Conservation (phyloP, 1,140 invertebrate species). For the Tetramorium alpestre region DNA sequence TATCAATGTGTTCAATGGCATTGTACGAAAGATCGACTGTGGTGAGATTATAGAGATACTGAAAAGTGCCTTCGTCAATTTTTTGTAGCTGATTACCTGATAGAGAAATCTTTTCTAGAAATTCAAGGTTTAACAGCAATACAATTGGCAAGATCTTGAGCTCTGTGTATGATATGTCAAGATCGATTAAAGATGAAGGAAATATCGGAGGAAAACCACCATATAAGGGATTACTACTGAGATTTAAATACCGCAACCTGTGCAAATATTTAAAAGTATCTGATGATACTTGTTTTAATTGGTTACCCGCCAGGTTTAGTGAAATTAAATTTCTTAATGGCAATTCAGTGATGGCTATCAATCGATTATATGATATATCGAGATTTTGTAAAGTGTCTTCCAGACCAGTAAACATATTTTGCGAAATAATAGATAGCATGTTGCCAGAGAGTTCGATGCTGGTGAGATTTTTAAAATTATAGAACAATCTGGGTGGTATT, state of each 20-base stretch:
- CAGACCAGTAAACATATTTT: constrained; percentile 91
- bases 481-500: constrained; percentile 92
- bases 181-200: constrained; percentile 85
- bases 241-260: constrained; percentile 90
- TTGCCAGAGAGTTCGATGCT: constrained; percentile 93
- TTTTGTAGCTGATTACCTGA: constrained; percentile 90
- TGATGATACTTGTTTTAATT: constrained; percentile 89
- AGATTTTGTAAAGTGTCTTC: constrained; percentile 91
- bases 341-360: constrained; percentile 89
- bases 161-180: constrained; percentile 91
- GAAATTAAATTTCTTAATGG: constrained; percentile 88
- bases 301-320: constrained; percentile 93
- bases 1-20: constrained; percentile 91
- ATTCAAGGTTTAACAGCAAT: constrained; percentile 89
- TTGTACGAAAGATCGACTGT: constrained; percentile 91
- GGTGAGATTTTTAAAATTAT: constrained; percentile 91
- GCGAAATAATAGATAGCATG: constrained; percentile 89
- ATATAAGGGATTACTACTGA: constrained; percentile 91
- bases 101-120: constrained; percentile 89
- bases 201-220: constrained; percentile 84
- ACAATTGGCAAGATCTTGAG: constrained; percentile 90
- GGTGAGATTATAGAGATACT: constrained; percentile 90
- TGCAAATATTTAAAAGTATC: constrained; percentile 90
- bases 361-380: constrained; percentile 91
- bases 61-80: constrained; percentile 90